A percentile compares a stretch with the other conserved stretches of the same genome.
Conservation (phyloP, 2,888 invertebrate genomes). For the Mythimna pallens region DNA sequence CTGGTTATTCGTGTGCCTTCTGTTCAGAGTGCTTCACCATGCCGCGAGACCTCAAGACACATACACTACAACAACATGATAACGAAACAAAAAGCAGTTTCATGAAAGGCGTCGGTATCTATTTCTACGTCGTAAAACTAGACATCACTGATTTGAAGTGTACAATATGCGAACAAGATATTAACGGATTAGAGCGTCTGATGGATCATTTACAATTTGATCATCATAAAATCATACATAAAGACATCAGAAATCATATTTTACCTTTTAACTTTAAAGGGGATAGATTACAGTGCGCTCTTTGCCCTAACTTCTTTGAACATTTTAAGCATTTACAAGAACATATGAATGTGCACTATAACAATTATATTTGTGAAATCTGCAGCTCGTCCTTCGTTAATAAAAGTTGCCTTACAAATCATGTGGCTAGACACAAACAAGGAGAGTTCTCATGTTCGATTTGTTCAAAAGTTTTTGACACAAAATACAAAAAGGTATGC, state of each 20-base stretch:
- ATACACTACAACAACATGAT: constrained; percentile 70
- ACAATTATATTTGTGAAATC: constrained; percentile 54
- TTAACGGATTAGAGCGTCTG: constrained; percentile 44
- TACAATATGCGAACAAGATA: constrained; percentile 34
- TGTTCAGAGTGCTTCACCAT: constrained; percentile 68
- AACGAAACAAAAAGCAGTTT: constrained; percentile 65
- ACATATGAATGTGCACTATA: constrained; percentile 62
- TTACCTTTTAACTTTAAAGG: constrained; percentile 61
- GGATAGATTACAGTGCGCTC: constrained; percentile 42
- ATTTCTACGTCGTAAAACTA: constrained; percentile 55
- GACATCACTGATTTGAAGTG: constrained; percentile 62
- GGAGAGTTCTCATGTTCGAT: constrained; percentile 53
- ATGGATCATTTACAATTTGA: constrained; percentile 40
- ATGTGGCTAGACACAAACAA: constrained; percentile 49
- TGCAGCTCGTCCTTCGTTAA: constrained; percentile 82
- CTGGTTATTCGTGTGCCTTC: constrained; percentile 76
- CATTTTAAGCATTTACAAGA: constrained; percentile 56
- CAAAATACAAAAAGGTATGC: constrained; percentile 44
- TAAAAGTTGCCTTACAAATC: constrained; percentile 40
- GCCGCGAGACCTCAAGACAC: constrained; percentile 75
- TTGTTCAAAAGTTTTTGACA: constrained; percentile 58
- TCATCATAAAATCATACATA: constrained; percentile 46
- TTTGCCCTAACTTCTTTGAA: constrained; percentile 46
- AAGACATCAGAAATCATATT: constrained; percentile 59
- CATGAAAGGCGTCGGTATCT: constrained; percentile 67